These are phyloP conservation scores for Heterodera filipjevi DNA, from an alignment of 2,888 invertebrate genomes.

Conservation along the genomic window DNA sequence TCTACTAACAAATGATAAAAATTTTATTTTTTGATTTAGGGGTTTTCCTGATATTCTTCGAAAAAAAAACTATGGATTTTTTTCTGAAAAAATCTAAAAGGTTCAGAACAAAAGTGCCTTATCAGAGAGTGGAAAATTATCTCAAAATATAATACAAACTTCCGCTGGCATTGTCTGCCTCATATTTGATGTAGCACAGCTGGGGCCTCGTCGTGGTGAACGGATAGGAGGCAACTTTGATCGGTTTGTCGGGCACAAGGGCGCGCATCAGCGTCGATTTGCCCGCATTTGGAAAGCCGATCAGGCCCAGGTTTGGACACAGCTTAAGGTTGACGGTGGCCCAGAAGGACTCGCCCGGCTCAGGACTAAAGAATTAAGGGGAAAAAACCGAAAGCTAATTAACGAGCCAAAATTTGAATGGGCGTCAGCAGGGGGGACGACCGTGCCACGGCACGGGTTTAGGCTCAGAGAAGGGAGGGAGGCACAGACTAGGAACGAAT, in stretches of 20 bases:
- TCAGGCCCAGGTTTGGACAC: constrained; percentile 57
- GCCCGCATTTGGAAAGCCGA: constrained; percentile 63
- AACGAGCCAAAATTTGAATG: not conserved
- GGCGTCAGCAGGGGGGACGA: too few relatives aligned
- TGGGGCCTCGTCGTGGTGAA: constrained; percentile 57
- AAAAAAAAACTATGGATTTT: too few relatives aligned
- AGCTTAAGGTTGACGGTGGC: constrained; percentile 54
- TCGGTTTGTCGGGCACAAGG: constrained; percentile 52
- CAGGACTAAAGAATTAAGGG: constrained; percentile 27
- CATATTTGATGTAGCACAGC: constrained; percentile 41
- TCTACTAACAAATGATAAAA: too few relatives aligned
- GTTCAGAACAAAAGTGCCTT: too few relatives aligned
- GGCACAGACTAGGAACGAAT: too few relatives aligned
- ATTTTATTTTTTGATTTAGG: too few relatives aligned
- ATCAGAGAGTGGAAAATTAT: too few relatives aligned
- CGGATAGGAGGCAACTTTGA: constrained; percentile 61
- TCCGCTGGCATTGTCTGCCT: not conserved
- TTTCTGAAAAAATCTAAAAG: too few relatives aligned
- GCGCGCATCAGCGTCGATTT: constrained; percentile 62
- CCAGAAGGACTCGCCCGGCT: constrained; percentile 23
- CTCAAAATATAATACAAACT: too few relatives aligned
- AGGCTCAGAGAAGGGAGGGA: too few relatives aligned
- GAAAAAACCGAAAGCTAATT: not conserved
- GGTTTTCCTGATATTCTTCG: too few relatives aligned
- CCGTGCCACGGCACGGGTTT: too few relatives aligned